Conservation (phyloP, 2,113 vertebrate genomes). For the Prunella fulvescens region DNA sequence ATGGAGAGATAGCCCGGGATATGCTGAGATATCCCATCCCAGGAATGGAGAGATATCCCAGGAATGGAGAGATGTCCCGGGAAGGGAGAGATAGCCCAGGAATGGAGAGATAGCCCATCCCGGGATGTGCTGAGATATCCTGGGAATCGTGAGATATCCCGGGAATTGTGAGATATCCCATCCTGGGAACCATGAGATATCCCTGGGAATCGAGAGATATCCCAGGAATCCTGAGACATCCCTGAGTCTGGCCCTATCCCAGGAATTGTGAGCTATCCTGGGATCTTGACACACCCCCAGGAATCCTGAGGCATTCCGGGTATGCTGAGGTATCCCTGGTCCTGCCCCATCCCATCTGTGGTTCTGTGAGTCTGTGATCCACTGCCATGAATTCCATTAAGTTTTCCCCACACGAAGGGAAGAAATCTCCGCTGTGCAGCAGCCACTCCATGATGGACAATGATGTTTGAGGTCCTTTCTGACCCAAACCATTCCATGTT, state of each 20-base stretch:
- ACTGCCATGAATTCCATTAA: fast-evolving
- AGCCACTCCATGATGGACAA: fast-evolving
- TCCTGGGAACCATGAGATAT: not conserved
- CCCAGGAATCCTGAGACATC: not conserved
- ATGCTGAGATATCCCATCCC: not conserved
- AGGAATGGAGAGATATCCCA: not conserved
- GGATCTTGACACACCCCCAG: fast-evolving
- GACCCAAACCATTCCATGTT: not conserved
- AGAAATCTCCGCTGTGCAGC: fast-evolving
- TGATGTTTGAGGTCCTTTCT: not conserved
- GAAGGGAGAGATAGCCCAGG: not conserved
- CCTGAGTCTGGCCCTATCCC: not conserved
- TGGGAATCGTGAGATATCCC: not conserved
- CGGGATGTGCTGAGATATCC: not conserved
- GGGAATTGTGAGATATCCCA: not conserved
- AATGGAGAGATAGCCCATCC: fast-evolving
- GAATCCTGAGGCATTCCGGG: not conserved
- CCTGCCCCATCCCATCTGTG: no score
- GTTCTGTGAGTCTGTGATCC: not conserved
- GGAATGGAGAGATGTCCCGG: not conserved
- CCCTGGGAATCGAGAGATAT: not conserved
- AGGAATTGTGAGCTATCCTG: not conserved
- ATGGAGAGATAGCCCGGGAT: no score
- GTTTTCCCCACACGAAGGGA: not conserved
- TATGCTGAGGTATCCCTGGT: not conserved